Evolutionary conservation across 2,888 invertebrate species (phyloP).

Genomic region (Diarsia dahlii): DNA sequence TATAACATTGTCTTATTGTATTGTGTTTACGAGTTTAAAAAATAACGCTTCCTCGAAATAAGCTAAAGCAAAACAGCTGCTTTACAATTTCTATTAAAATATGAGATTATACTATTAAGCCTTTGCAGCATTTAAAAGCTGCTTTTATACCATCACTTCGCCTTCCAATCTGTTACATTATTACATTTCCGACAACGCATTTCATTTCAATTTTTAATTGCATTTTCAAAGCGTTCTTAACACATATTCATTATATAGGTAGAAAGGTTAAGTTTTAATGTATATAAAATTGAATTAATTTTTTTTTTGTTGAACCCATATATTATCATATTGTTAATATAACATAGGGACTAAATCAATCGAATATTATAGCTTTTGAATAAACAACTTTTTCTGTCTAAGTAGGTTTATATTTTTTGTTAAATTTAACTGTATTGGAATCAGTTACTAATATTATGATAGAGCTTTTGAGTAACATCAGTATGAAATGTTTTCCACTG

Average conservation of each 20-base stretch:
- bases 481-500: conserved; percentile 70
- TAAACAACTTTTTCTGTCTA: conserved; percentile 74
- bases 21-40: conserved; percentile 50
- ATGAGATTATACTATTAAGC: conserved; percentile 56
- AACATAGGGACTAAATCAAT: conserved; percentile 78
- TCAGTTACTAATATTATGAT: conserved; percentile 79
- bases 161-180: conserved; percentile 55
- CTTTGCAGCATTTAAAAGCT: conserved; percentile 47
- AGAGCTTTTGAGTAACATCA: conserved; percentile 76
- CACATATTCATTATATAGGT: conserved; percentile 65
- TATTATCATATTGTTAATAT: conserved; percentile 81
- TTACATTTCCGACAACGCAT: conserved; percentile 76
- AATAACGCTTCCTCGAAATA: conserved; percentile 53
- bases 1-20: conserved; percentile 44
- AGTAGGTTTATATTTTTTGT: conserved; percentile 77
- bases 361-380: conserved; percentile 79
- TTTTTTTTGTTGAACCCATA: conserved; percentile 81
- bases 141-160: conserved; percentile 44
- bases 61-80: conserved; percentile 33
- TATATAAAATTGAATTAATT: conserved; percentile 84
- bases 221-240: conserved; percentile 71
- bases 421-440: conserved; percentile 81
- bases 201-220: conserved; percentile 74
- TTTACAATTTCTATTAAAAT: conserved; percentile 37
- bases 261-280: conserved; percentile 79